phyloP scores from a whole-genome alignment of 2,888 invertebrate species.

The Lysandra coridon region DNA sequence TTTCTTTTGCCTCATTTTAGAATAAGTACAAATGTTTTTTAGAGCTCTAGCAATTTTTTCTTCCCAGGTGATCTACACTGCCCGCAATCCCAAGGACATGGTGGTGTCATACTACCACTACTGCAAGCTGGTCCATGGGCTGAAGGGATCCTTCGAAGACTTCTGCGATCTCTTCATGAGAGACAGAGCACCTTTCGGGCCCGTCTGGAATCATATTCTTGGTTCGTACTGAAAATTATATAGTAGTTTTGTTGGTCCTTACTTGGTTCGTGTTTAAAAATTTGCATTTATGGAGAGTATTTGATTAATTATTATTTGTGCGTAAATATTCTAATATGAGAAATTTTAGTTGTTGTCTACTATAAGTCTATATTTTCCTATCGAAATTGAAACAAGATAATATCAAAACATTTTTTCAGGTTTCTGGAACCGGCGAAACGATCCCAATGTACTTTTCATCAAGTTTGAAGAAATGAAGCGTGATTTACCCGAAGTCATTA shows the following conservation, averaged over 20 bases:
- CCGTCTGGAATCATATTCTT: slow-evolving; percentile 83
- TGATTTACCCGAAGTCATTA: slow-evolving; percentile 84
- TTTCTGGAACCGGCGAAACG: slow-evolving; percentile 86
- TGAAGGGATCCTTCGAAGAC: slow-evolving; percentile 84
- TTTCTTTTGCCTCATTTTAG: too few relatives aligned
- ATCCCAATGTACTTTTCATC: slow-evolving; percentile 87
- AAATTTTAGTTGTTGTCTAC: too few relatives aligned
- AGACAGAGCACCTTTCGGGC: slow-evolving; percentile 83
- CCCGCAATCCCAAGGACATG: slow-evolving; percentile 94
- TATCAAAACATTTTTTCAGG: slow-evolving; percentile 50
- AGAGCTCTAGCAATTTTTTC: neutral
- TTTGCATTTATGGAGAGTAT: too few relatives aligned
- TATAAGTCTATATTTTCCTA: too few relatives aligned
- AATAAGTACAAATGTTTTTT: too few relatives aligned
- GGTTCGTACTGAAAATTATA: slow-evolving; percentile 56
- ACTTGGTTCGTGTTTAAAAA: too few relatives aligned
- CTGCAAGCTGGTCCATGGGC: slow-evolving; percentile 85
- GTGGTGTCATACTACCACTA: slow-evolving; percentile 94
- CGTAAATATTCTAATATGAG: too few relatives aligned
- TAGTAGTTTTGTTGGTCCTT: neutral
- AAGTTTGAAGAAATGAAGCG: slow-evolving; percentile 91
- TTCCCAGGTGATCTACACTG: slow-evolving; percentile 89
- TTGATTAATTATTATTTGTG: too few relatives aligned
- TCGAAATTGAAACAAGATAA: too few relatives aligned
- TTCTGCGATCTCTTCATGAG: slow-evolving; percentile 87